Conservation (phyloP, 2,888 invertebrate species). For the Arrhopalites spinosus region DNA sequence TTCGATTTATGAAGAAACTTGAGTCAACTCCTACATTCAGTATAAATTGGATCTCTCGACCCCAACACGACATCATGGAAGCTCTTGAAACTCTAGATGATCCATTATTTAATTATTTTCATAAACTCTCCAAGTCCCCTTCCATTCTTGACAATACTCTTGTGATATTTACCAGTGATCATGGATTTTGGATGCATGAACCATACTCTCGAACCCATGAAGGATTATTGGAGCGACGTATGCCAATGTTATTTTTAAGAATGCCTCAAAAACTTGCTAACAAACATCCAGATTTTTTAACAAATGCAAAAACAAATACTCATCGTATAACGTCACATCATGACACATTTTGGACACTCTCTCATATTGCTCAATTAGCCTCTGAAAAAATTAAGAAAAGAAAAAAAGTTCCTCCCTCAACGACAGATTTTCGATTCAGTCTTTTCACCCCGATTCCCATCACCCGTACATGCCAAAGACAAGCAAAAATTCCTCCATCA, state of each 20-base stretch:
- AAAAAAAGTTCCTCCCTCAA: not conserved
- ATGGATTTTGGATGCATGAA: conserved; percentile 76
- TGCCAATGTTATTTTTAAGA: conserved; percentile 74
- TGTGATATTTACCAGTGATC: conserved; percentile 74
- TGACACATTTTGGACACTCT: conserved; percentile 70
- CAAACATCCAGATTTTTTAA: conserved; percentile 64
- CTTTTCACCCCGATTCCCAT: conserved; percentile 15
- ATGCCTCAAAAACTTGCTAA: conserved; percentile 68
- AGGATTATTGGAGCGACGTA: conserved; percentile 76
- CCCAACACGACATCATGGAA: no score
- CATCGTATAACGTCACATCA: conserved; percentile 74
- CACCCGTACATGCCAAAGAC: conserved; percentile 13
- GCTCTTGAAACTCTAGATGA: no score
- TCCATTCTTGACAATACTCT: conserved; percentile 70
- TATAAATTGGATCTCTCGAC: no score
- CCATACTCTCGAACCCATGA: conserved; percentile 67
- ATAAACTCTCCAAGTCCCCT: no score
- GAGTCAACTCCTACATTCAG: no score
- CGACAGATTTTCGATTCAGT: conserved; percentile 17
- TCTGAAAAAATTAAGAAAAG: conserved; percentile 10
- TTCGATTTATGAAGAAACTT: no score
- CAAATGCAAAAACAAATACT: conserved; percentile 67
- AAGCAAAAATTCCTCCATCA: conserved; percentile 26
- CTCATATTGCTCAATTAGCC: conserved; percentile 17
- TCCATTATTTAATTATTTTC: no score